A percentile compares a stretch with the other conserved stretches of the same genome.
These are phyloP conservation scores for Halotydeus destructor DNA, from an alignment of 1,140 invertebrate species.

Conservation along the genomic window DNA sequence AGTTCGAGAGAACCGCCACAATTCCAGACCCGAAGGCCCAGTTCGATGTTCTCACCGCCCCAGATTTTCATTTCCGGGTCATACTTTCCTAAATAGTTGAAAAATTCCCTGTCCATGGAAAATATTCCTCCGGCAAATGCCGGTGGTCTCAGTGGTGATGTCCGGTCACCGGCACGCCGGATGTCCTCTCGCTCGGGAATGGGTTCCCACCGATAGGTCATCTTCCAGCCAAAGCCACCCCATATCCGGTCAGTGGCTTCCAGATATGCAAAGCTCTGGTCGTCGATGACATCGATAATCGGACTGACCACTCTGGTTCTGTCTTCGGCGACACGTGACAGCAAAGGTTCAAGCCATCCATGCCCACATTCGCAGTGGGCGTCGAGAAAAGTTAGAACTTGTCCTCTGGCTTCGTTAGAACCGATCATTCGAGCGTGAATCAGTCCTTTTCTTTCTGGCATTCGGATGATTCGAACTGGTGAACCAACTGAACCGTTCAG, in stretches of 20 bases:
- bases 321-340: constrained; percentile 39
- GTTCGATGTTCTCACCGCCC: constrained; percentile 85
- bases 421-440: constrained; percentile 63
- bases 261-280: constrained; percentile 37
- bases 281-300: constrained; percentile 37
- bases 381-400: constrained; percentile 77
- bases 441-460: constrained; percentile 51
- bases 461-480: constrained; percentile 48
- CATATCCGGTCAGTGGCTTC: constrained; percentile 33
- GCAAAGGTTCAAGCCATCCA: constrained; percentile 51
- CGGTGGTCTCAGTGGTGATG: constrained; percentile 32
- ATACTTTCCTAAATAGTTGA: constrained; percentile 40
- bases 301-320: constrained; percentile 30
- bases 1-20: constrained; percentile 32
- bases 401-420: constrained; percentile 47
- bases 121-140: constrained; percentile 48
- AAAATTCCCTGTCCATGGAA: constrained; percentile 38
- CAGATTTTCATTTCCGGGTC: constrained; percentile 45
- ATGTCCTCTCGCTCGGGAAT: constrained; percentile 38
- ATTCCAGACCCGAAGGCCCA: constrained; percentile 31
- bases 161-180: constrained; percentile 29
- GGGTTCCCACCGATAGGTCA: constrained; percentile 38
- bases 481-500: not conserved
- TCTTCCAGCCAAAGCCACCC: constrained; percentile 38
- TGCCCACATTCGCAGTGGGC: constrained; percentile 61